Conservation (phyloP, 2,888 invertebrate genomes). For the Dryocosmus kuriphilus region DNA sequence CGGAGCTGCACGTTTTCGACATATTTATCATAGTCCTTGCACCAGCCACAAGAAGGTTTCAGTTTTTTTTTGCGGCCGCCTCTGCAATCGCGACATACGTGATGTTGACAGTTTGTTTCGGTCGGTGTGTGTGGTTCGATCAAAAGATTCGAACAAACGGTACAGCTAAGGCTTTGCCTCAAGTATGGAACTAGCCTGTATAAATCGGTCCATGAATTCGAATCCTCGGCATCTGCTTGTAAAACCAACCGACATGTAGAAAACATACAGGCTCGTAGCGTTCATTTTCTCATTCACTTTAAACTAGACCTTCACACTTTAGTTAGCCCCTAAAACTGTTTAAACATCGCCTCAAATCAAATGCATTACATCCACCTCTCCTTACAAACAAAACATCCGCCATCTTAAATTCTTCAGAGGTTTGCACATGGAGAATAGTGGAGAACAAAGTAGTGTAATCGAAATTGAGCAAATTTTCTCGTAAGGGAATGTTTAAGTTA, state of each 20-base stretch:
- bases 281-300: conserved; percentile 80
- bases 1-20: conserved; percentile 89
- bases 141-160: conserved; percentile 91
- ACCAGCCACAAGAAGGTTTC: conserved; percentile 91
- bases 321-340: not conserved
- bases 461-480: no score
- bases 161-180: conserved; percentile 92
- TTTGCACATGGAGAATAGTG: no score
- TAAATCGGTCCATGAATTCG: conserved; percentile 88
- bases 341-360: conserved; percentile 6
- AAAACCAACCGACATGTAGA: conserved; percentile 90
- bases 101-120: conserved; percentile 90
- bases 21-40: conserved; percentile 90
- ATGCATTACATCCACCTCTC: not conserved
- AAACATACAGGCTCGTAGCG: conserved; percentile 89
- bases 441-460: no score
- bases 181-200: conserved; percentile 91
- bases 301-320: conserved; percentile 20
- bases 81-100: conserved; percentile 91
- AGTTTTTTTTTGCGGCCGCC: conserved; percentile 92
- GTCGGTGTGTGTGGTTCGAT: conserved; percentile 90
- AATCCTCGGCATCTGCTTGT: conserved; percentile 85
- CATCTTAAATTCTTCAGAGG: conserved; percentile 13
- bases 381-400: conserved; percentile 22
- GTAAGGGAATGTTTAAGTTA: no score